These are phyloP conservation scores for Etia nguti DNA, from an alignment of 2,113 vertebrate species.

Conservation along the genomic window DNA sequence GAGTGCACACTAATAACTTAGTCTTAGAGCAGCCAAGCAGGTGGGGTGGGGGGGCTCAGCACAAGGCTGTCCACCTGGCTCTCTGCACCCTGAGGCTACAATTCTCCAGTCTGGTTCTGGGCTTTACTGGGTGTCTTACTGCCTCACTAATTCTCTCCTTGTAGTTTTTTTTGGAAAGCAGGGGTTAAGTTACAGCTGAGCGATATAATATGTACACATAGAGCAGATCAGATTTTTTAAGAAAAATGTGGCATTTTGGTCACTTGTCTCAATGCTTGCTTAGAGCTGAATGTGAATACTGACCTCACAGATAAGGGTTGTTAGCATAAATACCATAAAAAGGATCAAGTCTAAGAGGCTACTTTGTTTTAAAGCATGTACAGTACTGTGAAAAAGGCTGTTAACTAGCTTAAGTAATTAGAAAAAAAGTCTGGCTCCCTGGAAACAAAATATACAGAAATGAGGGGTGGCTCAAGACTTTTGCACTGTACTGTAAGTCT, in stretches of 20 bases:
- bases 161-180: conserved; percentile 20
- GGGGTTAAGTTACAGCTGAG: conserved; percentile 45
- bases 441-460: neutral
- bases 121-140: conserved; percentile 33
- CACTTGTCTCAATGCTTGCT: neutral
- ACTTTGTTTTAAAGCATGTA: neutral
- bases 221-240: neutral
- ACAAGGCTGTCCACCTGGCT: conserved; percentile 54
- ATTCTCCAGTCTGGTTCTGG: neutral
- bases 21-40: conserved; percentile 32
- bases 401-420: accelerated
- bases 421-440: neutral
- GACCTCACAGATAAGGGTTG: neutral
- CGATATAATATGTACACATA: neutral
- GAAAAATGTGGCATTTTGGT: neutral
- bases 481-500: neutral
- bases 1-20: conserved; percentile 27
- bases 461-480: neutral
- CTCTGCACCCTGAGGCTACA: conserved; percentile 27
- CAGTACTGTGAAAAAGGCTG: neutral
- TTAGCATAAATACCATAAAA: neutral
- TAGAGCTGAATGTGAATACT: neutral
- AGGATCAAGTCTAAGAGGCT: neutral
- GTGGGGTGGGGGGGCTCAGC: neutral
- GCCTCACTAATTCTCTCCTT: conserved; percentile 5